Percentiles rank a stretch among this genome's conserved stretches.
Conservation (phyloP, 2,113 vertebrate genomes). For the Bufo gargarizans region DNA sequence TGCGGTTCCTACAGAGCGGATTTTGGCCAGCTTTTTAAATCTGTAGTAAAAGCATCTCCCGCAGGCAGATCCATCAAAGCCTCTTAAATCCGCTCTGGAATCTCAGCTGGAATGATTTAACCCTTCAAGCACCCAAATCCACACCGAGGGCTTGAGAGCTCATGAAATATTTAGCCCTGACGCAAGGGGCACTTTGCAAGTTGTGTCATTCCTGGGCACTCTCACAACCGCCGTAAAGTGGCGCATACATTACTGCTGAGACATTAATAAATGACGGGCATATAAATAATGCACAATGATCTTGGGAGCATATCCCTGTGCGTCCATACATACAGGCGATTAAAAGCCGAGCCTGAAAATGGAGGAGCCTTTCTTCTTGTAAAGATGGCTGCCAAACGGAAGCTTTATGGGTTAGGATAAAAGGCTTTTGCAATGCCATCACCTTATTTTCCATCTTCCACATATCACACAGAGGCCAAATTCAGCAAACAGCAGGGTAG, state of each 20-base stretch:
- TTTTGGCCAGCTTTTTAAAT: constrained; percentile 53
- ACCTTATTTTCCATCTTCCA: constrained; percentile 37
- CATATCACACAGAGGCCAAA: constrained; percentile 26
- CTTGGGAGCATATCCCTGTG: background rate
- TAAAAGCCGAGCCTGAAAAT: background rate
- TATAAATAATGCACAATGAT: constrained; percentile 18
- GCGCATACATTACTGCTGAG: background rate
- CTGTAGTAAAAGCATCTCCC: constrained; percentile 48
- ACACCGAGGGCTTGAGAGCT: background rate
- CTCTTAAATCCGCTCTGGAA: constrained; percentile 53
- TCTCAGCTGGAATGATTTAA: constrained; percentile 51
- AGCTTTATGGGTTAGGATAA: constrained; percentile 36
- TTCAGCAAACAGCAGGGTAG: constrained; percentile 45
- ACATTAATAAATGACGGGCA: constrained; percentile 11
- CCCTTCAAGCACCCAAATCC: constrained; percentile 2
- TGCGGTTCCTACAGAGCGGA: constrained; percentile 36
- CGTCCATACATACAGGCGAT: background rate
- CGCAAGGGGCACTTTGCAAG: constrained; percentile 23
- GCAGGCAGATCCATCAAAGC: constrained; percentile 55
- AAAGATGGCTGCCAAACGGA: background rate
- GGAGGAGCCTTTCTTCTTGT: constrained; percentile 1
- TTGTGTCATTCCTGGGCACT: constrained; percentile 6
- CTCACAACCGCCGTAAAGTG: background rate
- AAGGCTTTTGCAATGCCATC: constrained; percentile 35
- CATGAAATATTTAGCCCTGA: constrained; percentile 28